phyloP scores from a whole-genome alignment of 1,140 invertebrate species.

The Calosoma granatense region DNA sequence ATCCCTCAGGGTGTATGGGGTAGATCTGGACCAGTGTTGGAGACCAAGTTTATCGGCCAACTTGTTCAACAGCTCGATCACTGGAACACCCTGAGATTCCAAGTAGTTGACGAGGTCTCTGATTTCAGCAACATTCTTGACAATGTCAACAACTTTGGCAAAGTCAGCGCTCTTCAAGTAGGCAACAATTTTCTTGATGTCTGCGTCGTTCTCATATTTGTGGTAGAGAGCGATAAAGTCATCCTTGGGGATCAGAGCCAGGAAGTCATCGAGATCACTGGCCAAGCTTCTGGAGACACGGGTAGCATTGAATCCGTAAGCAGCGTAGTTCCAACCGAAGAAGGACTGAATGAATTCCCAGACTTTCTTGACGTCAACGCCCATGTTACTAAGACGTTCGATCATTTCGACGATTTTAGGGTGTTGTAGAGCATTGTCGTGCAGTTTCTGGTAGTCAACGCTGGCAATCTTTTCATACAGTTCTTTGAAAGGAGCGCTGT shows the following conservation, averaged over 20 bases:
- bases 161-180: conserved; percentile 19
- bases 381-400: neutral
- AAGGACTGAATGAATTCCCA: conserved; percentile 7
- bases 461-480: conserved; percentile 17
- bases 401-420: conserved; percentile 1
- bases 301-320: too few species aligned
- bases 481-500: conserved; percentile 18
- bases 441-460: conserved; percentile 14
- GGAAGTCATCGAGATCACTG: conserved; percentile 18
- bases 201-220: conserved; percentile 16
- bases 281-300: conserved; percentile 10
- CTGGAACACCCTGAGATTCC: neutral
- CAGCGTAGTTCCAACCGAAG: conserved; percentile 4
- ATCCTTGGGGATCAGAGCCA: conserved; percentile 18
- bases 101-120: neutral
- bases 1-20: neutral
- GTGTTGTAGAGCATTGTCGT: conserved; percentile 16
- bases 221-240: conserved; percentile 17
- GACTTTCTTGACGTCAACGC: conserved; percentile 9
- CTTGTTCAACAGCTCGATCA: neutral
- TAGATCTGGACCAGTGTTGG: neutral
- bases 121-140: neutral
- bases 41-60: neutral
- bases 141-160: conserved; percentile 11
- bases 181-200: conserved; percentile 16